Evolutionary conservation across 1,140 invertebrate genomes (phyloP), one percentile per base, ranked within the genome.

Genomic region (Papilio xuthus): DNA sequence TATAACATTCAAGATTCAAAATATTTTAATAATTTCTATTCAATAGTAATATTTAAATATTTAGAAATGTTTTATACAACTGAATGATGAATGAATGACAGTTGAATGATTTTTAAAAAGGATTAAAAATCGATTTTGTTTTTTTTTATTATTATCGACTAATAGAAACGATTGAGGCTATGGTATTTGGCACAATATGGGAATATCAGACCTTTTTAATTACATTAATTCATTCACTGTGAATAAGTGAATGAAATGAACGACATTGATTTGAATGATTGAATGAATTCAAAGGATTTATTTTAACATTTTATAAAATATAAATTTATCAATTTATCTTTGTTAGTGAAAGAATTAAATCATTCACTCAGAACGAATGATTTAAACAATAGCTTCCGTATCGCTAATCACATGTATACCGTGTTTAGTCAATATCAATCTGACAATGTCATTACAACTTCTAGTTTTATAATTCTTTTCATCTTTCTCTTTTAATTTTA

Each of bases 381-480:
- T 77, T 82, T 95, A 97, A 83, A 97, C 96, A 78, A 96, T 96
- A 67, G 96, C 96, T 86, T 97, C 96, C 47, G 96, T 96, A 86
- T 96, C 96, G 84, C 96, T 96, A 32, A 97, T 96, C 47, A 97
- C 96, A 86, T 96, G 96, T 81, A 97, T 96, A 18, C 96, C 96
- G 82, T 96, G 96, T 85, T 96, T 96, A 4, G 96, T 96, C 60
- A 97, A 93, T 84, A 96, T 96, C 91, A 96, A 95, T 82, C 96
- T 95, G 10, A 96, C 95, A 44, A 95, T 95, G 88, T 96, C 96
- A 80, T 96, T 96, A 81, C 96, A 95, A 79, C 95, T 95, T 60
- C 94, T 92, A 53, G 92, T 93, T 47, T 93, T 93, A 84, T 93
- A 93, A 79, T 91, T 90, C 80, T 79, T 87, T 56, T 81, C 82